These are phyloP conservation scores for Distichodus sexfasciatus DNA, from an alignment of 2,797 vertebrate genomes.

Conservation along the genomic window DNA sequence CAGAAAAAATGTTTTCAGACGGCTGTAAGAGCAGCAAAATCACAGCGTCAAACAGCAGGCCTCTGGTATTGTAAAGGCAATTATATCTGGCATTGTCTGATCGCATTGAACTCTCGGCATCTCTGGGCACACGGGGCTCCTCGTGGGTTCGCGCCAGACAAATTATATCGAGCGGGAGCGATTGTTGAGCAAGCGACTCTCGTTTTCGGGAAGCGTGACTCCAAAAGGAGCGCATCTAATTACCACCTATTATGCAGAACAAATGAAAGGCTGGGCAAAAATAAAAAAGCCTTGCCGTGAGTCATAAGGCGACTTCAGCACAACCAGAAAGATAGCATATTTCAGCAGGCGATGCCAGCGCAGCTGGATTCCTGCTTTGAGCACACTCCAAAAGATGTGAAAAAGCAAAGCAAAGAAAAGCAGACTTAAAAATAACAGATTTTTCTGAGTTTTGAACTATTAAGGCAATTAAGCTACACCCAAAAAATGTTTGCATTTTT, in stretches of 20 bases:
- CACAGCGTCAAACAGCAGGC: background rate
- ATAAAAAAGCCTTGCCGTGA: constrained; percentile 32
- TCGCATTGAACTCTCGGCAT: constrained; percentile 16
- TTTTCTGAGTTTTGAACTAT: constrained; percentile 43
- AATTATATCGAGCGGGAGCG: constrained; percentile 35
- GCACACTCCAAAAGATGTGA: constrained; percentile 15
- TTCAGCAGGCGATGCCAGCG: constrained; percentile 35
- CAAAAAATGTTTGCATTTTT: too few relatives aligned
- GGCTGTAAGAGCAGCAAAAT: background rate
- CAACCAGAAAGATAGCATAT: constrained; percentile 35
- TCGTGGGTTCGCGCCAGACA: constrained; percentile 3
- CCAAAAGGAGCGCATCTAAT: constrained; percentile 48
- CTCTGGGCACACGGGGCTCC: background rate
- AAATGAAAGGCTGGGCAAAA: constrained; percentile 50
- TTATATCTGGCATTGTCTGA: constrained; percentile 10
- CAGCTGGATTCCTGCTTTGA: constrained; percentile 47
- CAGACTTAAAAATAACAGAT: constrained; percentile 24
- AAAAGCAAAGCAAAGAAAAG: constrained; percentile 13
- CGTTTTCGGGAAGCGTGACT: constrained; percentile 30
- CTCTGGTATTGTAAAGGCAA: background rate
- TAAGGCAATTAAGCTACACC: constrained; percentile 28
- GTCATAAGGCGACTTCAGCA: constrained; percentile 47
- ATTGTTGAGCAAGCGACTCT: constrained; percentile 31
- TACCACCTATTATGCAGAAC: constrained; percentile 47
- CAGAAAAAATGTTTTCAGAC: too few relatives aligned